Evolutionary conservation across 2,888 invertebrate genomes (phyloP).

Genomic region (Aradus depressus): DNA sequence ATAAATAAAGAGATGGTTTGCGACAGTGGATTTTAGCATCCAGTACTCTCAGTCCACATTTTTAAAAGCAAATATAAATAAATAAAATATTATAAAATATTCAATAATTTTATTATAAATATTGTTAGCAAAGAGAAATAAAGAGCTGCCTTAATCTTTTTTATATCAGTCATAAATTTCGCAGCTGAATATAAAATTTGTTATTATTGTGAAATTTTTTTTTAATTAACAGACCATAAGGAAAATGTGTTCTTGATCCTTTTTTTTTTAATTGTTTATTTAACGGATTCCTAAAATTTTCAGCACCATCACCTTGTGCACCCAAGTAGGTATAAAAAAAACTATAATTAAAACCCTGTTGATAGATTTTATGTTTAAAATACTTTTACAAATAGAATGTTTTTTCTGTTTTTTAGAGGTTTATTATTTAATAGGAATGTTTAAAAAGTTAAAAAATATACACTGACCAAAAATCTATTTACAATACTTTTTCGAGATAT

Average conservation of each 20-base stretch:
- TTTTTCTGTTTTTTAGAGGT: too few species aligned
- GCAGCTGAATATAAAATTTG: background rate
- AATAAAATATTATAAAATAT: too few species aligned
- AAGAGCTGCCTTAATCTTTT: background rate
- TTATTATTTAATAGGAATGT: too few species aligned
- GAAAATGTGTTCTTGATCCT: background rate
- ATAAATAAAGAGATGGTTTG: too few species aligned
- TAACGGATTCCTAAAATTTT: background rate
- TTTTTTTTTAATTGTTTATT: background rate
- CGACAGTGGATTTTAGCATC: too few species aligned
- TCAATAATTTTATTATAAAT: background rate
- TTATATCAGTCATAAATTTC: background rate
- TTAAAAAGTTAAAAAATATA: too few species aligned
- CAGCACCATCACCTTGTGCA: background rate
- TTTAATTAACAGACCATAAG: background rate
- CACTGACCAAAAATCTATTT: slow-evolving; percentile 11
- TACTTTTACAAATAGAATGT: too few species aligned
- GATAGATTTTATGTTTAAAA: too few species aligned
- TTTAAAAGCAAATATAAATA: too few species aligned
- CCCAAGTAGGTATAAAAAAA: too few species aligned
- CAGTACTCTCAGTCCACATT: too few species aligned
- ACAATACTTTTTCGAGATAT: slow-evolving; percentile 2
- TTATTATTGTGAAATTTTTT: background rate
- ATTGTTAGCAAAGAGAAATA: background rate
- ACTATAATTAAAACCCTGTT: too few species aligned